Evolutionary conservation across 1,140 invertebrate genomes (phyloP).

Genomic region (Asobara japonica): DNA sequence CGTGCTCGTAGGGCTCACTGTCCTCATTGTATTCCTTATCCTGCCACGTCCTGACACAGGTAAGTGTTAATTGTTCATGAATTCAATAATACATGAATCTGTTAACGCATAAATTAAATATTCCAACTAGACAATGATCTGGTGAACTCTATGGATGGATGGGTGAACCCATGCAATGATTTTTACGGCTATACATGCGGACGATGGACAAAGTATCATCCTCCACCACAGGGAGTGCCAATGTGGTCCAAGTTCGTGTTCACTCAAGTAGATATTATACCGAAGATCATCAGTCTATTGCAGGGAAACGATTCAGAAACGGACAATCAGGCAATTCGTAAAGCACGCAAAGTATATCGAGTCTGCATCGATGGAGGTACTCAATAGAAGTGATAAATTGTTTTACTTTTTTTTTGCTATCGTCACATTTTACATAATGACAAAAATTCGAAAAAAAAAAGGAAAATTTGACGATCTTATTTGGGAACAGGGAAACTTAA

Average conservation of each 20-base stretch:
- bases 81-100: too few species aligned
- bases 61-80: too few species aligned
- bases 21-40: too few species aligned
- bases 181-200: background rate
- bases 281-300: background rate
- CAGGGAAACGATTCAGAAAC: background rate
- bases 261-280: background rate
- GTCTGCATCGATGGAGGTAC: background rate
- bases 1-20: too few species aligned
- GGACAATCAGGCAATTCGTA: background rate
- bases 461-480: too few species aligned
- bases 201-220: background rate
- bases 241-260: background rate
- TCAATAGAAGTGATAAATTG: too few species aligned
- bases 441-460: background rate
- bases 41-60: too few species aligned
- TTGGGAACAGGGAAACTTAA: too few species aligned
- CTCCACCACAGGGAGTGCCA: background rate
- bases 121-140: background rate
- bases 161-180: background rate
- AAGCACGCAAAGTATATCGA: background rate
- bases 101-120: too few species aligned
- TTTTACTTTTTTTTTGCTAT: too few species aligned
- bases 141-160: background rate
- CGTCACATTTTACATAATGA: too few species aligned